Conservation (phyloP, 2,113 vertebrate genomes). For the Brachyhypopomus occidentalis region DNA sequence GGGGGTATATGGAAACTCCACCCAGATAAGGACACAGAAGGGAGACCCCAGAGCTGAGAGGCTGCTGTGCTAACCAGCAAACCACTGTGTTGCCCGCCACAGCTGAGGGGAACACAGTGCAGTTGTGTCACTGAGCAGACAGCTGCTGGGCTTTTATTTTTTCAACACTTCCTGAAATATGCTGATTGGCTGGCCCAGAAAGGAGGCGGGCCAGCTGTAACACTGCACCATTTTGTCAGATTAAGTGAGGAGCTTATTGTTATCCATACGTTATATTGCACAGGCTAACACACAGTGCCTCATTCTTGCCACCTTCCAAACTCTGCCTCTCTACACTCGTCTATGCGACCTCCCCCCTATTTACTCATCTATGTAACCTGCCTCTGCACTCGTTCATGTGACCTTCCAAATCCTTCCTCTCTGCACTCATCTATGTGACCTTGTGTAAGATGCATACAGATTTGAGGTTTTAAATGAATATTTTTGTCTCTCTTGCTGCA, state of each 20-base stretch:
- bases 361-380: too few species aligned
- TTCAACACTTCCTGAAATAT: slow-evolving; percentile 13
- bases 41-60: too few species aligned
- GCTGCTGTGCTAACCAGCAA: too few species aligned
- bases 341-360: too few species aligned
- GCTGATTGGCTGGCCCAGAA: not conserved
- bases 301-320: slow-evolving; percentile 3
- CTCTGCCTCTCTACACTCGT: too few species aligned
- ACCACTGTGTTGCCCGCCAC: too few species aligned
- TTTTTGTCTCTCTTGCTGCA: slow-evolving; percentile 71
- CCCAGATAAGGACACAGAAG: too few species aligned
- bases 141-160: not conserved
- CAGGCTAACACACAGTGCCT: not conserved
- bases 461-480: slow-evolving; percentile 36
- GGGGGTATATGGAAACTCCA: too few species aligned
- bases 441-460: slow-evolving; percentile 14
- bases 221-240: slow-evolving; percentile 25
- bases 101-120: not conserved
- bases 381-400: not conserved
- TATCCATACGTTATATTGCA: not conserved
- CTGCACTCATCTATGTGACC: not conserved
- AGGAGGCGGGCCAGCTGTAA: slow-evolving; percentile 28
- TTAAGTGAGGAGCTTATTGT: slow-evolving; percentile 35
- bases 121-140: not conserved
- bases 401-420: not conserved